A percentile compares a stretch with the other conserved stretches of the same genome.
phyloP scores from a whole-genome alignment of 2,888 invertebrate genomes.

The Busseola fusca region DNA sequence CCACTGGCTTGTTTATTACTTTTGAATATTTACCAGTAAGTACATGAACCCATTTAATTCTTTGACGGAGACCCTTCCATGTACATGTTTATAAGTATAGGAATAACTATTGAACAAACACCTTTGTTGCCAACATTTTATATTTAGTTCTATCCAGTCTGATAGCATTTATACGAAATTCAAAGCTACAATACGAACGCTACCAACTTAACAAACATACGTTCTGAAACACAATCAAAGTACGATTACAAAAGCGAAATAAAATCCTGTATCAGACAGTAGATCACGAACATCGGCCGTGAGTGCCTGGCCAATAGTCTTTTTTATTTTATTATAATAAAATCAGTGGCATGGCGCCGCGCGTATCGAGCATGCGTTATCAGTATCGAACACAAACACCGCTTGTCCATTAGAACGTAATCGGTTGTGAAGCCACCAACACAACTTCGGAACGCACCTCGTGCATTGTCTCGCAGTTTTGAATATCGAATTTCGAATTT shows the following conservation, averaged over 20 bases:
- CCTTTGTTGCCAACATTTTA: neutral
- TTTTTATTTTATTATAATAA: slow-evolving; percentile 76
- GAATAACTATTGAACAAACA: neutral
- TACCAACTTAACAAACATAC: slow-evolving; percentile 47
- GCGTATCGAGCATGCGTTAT: slow-evolving; percentile 86
- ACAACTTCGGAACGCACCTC: slow-evolving; percentile 75
- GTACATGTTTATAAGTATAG: neutral
- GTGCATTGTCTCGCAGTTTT: slow-evolving; percentile 81
- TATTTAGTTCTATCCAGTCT: slow-evolving; percentile 11
- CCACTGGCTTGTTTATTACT: neutral
- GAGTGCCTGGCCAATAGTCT: slow-evolving; percentile 69
- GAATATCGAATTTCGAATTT: slow-evolving; percentile 77
- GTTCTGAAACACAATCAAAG: slow-evolving; percentile 46
- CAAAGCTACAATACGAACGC: slow-evolving; percentile 32
- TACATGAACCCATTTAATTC: neutral
- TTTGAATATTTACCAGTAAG: neutral
- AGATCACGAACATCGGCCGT: slow-evolving; percentile 73
- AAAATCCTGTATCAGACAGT: slow-evolving; percentile 72
- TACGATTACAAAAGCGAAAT: slow-evolving; percentile 61
- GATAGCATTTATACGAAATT: slow-evolving; percentile 34
- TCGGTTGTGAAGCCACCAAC: slow-evolving; percentile 88
- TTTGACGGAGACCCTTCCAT: neutral
- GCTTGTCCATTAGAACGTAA: slow-evolving; percentile 89
- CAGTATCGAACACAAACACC: slow-evolving; percentile 85
- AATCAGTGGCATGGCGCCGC: slow-evolving; percentile 88